A percentile compares a stretch with the other conserved stretches of the same genome.
These are phyloP conservation scores for Cataglyphis hispanica DNA, from an alignment of 1,140 invertebrate genomes.

Conservation along the genomic window DNA sequence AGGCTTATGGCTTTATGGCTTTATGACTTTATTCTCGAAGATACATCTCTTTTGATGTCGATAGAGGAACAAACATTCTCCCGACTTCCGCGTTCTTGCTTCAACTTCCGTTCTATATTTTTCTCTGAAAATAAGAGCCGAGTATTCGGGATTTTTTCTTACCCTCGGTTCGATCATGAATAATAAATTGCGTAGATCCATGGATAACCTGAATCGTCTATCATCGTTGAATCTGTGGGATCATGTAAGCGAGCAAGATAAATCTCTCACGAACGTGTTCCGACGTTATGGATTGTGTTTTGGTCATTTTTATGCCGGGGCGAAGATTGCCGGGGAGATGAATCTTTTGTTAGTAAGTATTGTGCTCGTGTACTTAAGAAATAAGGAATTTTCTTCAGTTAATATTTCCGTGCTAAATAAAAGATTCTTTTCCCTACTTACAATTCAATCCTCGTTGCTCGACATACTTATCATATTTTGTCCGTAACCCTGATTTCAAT, in stretches of 20 bases:
- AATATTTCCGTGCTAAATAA: not conserved
- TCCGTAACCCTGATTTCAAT: constrained; percentile 76
- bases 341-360: not conserved
- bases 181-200: constrained; percentile 19
- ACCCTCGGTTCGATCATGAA: not conserved
- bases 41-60: not conserved
- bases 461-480: constrained; percentile 63
- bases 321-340: not conserved
- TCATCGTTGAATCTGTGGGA: constrained; percentile 32
- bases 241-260: constrained; percentile 31
- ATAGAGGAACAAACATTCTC: not conserved
- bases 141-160: constrained; percentile 23
- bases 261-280: constrained; percentile 7
- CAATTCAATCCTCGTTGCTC: constrained; percentile 50
- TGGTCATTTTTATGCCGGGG: not conserved
- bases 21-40: not conserved
- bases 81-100: not conserved
- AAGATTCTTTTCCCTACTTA: constrained; percentile 12
- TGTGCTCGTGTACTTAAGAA: not conserved
- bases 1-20: not conserved
- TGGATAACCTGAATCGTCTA: constrained; percentile 24
- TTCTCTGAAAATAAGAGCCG: constrained; percentile 1
- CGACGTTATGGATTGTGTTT: constrained; percentile 12
- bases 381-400: not conserved
- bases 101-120: not conserved